phyloP scores from a whole-genome alignment of 2,888 invertebrate genomes.

The Torymus texanus region DNA sequence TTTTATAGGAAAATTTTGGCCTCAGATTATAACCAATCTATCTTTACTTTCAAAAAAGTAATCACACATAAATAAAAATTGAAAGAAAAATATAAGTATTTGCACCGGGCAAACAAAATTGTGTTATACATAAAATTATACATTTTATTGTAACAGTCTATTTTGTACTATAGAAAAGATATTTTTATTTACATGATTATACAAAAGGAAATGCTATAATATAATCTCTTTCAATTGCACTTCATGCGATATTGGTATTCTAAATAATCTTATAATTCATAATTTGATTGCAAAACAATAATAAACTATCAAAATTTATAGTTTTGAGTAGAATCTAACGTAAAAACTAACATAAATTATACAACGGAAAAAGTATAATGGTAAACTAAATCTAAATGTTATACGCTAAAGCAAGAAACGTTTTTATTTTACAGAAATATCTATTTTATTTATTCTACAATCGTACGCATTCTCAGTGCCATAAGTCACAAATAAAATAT shows the following conservation, averaged over 20 bases:
- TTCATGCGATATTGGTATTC: not conserved
- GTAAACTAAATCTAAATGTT: conserved; percentile 1
- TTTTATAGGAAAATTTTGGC: conserved; percentile 14
- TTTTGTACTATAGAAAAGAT: conserved; percentile 5
- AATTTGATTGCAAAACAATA: conserved; percentile 3
- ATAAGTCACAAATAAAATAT: too few species aligned
- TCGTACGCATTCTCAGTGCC: conserved; percentile 13
- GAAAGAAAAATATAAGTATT: conserved; percentile 24
- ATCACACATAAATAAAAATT: conserved; percentile 21
- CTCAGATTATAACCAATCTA: conserved; percentile 4
- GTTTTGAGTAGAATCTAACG: not conserved
- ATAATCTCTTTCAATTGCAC: conserved; percentile 14
- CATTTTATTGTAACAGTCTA: not conserved
- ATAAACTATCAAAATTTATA: not conserved
- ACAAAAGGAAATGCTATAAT: conserved; percentile 31
- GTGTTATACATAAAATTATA: conserved; percentile 16
- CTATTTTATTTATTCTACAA: conserved; percentile 10
- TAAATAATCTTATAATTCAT: not conserved
- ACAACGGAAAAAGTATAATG: not conserved
- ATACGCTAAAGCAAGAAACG: conserved; percentile 40
- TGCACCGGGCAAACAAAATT: conserved; percentile 37
- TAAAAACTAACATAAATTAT: not conserved
- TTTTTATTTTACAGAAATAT: conserved; percentile 21
- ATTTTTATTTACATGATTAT: conserved; percentile 21
- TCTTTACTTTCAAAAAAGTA: conserved; percentile 1